Conservation (phyloP, 2,888 invertebrate species). For the Chymomyza fuscimana region DNA sequence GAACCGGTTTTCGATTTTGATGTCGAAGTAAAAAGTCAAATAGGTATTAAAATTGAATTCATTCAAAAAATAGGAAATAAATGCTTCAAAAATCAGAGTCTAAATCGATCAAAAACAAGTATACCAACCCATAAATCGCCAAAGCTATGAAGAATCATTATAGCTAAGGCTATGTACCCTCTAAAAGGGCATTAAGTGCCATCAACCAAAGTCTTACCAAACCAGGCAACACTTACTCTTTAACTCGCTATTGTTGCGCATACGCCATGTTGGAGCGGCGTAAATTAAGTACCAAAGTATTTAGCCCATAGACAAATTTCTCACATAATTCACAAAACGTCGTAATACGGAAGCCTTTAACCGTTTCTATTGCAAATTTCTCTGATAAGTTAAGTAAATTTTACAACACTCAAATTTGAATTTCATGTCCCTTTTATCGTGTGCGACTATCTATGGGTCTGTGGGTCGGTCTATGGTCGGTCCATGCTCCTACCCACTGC, state of each 20-base stretch:
- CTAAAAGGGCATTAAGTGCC: no score
- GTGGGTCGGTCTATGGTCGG: background rate
- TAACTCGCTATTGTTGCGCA: constrained; percentile 23
- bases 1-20: no score
- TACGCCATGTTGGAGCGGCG: constrained; percentile 17
- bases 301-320: constrained; percentile 57
- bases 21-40: no score
- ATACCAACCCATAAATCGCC: no score
- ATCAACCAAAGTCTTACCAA: background rate
- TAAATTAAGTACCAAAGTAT: constrained; percentile 7
- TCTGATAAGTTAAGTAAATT: constrained; percentile 62
- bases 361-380: constrained; percentile 53
- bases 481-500: background rate
- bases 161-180: no score
- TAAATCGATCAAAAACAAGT: no score
- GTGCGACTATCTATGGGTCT: constrained; percentile 59
- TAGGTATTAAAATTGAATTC: no score
- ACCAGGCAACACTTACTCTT: background rate
- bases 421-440: constrained; percentile 77
- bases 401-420: constrained; percentile 71
- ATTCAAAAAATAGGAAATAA: no score
- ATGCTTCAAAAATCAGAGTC: no score
- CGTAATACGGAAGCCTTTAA: constrained; percentile 72
- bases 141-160: no score
- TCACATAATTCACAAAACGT: constrained; percentile 71